These are phyloP conservation scores for Dunckerocampus dactyliophorus DNA, from an alignment of 2,113 vertebrate species.

Conservation along the genomic window DNA sequence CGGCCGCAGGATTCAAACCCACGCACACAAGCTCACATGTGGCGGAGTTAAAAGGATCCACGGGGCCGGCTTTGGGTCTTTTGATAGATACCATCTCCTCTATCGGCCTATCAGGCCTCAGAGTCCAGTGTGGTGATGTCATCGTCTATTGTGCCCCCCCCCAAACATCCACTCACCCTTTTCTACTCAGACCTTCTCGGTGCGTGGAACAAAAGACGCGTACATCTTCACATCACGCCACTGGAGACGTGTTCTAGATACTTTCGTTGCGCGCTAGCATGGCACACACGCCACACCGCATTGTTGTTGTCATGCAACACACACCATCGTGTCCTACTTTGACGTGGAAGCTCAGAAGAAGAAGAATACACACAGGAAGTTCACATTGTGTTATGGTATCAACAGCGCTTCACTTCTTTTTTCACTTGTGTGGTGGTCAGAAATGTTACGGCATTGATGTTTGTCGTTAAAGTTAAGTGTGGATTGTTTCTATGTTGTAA, in stretches of 20 bases:
- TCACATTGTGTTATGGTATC: no score
- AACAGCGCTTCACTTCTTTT: no score
- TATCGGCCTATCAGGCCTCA: constrained; percentile 32
- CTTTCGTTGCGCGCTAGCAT: background rate
- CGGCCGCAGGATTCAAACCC: constrained; percentile 11
- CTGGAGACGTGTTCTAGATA: background rate
- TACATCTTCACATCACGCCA: background rate
- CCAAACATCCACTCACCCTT: constrained; percentile 25
- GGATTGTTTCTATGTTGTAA: no score
- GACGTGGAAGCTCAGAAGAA: no score
- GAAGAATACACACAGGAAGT: no score
- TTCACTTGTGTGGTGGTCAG: no score
- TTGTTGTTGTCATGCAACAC: background rate
- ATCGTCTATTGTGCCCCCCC: constrained; percentile 33
- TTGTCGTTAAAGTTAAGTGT: no score
- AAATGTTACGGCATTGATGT: no score
- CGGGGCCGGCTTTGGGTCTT: constrained; percentile 17
- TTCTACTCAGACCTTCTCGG: background rate
- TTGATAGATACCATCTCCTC: constrained; percentile 37
- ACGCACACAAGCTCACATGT: background rate
- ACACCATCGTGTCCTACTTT: background rate
- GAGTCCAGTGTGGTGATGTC: constrained; percentile 50
- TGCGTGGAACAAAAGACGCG: background rate
- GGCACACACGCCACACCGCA: no score
- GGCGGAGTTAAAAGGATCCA: no score